These are phyloP conservation scores for Propsilocerus akamusi DNA, from an alignment of 1,140 invertebrate species.

Conservation along the genomic window DNA sequence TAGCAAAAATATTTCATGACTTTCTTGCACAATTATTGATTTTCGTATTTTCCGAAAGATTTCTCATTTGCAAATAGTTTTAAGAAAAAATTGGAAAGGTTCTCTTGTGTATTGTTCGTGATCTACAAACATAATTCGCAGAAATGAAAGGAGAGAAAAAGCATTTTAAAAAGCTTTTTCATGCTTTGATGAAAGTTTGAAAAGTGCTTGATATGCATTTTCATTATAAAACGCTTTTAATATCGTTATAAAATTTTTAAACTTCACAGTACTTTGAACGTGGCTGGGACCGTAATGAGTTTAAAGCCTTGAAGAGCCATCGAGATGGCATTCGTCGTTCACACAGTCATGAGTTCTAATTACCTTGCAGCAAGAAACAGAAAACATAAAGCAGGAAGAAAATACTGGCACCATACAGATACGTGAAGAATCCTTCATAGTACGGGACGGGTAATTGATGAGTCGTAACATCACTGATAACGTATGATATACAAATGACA, in stretches of 20 bases:
- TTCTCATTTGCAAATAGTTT: background rate
- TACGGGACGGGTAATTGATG: slow-evolving; percentile 75
- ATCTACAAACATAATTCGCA: too few species aligned
- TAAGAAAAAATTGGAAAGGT: background rate
- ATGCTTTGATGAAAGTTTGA: too few species aligned
- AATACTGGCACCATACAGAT: slow-evolving; percentile 87
- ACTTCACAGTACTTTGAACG: too few species aligned
- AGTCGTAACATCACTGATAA: slow-evolving; percentile 82
- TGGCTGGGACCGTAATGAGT: background rate
- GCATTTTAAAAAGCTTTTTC: too few species aligned
- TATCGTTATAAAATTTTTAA: too few species aligned
- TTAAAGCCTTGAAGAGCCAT: background rate
- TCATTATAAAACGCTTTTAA: too few species aligned
- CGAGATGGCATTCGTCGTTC: too few species aligned
- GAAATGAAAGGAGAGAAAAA: too few species aligned
- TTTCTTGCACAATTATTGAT: background rate
- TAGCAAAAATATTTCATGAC: too few species aligned
- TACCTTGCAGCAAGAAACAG: slow-evolving; percentile 79
- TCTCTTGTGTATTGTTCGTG: too few species aligned
- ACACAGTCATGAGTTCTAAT: too few species aligned
- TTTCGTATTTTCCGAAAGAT: background rate
- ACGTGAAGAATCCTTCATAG: slow-evolving; percentile 95
- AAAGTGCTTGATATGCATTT: too few species aligned
- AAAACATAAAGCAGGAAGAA: slow-evolving; percentile 92
- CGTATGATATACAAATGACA: slow-evolving; percentile 78